Evolutionary conservation across 2,888 invertebrate species (phyloP).

Genomic region (Drosophila prolongata): DNA sequence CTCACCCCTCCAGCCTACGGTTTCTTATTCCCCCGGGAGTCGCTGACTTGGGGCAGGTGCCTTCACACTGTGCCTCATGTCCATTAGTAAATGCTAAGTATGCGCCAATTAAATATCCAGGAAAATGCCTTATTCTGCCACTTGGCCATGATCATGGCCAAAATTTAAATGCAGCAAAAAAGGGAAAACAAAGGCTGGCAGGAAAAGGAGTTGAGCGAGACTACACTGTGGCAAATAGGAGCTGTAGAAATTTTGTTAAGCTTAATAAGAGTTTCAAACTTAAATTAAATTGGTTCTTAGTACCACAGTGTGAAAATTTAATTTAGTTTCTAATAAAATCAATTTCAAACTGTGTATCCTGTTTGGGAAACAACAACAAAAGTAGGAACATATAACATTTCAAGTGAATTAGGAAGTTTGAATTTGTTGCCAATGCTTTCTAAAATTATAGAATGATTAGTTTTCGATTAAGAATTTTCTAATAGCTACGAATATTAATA

Average conservation of each 20-base stretch:
- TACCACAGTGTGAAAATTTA: too few species aligned
- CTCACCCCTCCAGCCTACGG: background rate
- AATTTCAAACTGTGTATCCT: too few species aligned
- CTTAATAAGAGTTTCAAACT: background rate
- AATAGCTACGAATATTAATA: background rate
- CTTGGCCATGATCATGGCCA: slow-evolving; percentile 37
- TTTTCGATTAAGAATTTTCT: background rate
- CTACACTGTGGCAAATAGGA: slow-evolving; percentile 5
- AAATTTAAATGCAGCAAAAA: slow-evolving; percentile 32
- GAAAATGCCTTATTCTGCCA: slow-evolving; percentile 69
- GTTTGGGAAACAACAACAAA: too few species aligned
- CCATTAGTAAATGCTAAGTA: slow-evolving; percentile 78
- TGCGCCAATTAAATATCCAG: slow-evolving; percentile 69
- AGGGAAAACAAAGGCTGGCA: slow-evolving; percentile 37
- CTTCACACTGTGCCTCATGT: slow-evolving; percentile 65
- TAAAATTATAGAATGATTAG: too few species aligned
- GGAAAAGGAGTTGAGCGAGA: background rate
- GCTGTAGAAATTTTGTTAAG: background rate
- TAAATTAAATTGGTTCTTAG: too few species aligned
- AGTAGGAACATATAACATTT: too few species aligned
- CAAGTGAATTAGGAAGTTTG: too few species aligned
- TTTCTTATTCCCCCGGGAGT: slow-evolving; percentile 52
- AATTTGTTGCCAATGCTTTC: too few species aligned
- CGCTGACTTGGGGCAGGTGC: slow-evolving; percentile 59
- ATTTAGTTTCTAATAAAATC: too few species aligned